These are phyloP conservation scores for Tachysurus vachellii DNA, from an alignment of 2,113 vertebrate species.

Conservation along the genomic window DNA sequence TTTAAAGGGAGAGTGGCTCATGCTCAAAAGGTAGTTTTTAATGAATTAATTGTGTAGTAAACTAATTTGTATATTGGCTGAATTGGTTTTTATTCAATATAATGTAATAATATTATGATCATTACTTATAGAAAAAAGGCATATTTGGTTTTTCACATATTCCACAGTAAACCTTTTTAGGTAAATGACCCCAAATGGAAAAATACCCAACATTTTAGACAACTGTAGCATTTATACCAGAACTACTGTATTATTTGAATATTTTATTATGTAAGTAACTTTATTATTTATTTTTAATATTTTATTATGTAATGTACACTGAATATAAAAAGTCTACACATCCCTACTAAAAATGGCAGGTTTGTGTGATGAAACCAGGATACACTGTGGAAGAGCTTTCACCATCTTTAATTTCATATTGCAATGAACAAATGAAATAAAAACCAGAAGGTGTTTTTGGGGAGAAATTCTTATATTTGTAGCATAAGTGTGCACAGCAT, in stretches of 20 bases:
- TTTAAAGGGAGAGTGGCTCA: too few relatives aligned
- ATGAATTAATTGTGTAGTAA: neutral
- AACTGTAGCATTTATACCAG: neutral
- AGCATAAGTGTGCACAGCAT: neutral
- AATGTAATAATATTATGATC: neutral
- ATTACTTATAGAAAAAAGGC: neutral
- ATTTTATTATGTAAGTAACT: neutral
- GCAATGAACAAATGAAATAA: neutral
- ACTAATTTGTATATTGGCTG: neutral
- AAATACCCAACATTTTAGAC: neutral
- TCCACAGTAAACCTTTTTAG: neutral
- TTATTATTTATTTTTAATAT: too few relatives aligned
- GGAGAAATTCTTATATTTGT: neutral
- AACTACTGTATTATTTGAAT: neutral
- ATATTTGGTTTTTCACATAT: neutral
- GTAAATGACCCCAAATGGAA: neutral
- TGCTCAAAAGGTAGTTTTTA: neutral
- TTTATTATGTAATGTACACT: neutral
- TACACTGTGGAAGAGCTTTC: neutral
- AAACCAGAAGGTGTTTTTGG: neutral
- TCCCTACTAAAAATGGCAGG: neutral
- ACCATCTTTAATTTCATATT: neutral
- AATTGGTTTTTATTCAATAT: neutral
- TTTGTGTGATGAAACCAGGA: neutral
- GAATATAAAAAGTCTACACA: neutral